phyloP scores from a whole-genome alignment of 2,797 vertebrate species.

The Pangasius sanitwongsei region DNA sequence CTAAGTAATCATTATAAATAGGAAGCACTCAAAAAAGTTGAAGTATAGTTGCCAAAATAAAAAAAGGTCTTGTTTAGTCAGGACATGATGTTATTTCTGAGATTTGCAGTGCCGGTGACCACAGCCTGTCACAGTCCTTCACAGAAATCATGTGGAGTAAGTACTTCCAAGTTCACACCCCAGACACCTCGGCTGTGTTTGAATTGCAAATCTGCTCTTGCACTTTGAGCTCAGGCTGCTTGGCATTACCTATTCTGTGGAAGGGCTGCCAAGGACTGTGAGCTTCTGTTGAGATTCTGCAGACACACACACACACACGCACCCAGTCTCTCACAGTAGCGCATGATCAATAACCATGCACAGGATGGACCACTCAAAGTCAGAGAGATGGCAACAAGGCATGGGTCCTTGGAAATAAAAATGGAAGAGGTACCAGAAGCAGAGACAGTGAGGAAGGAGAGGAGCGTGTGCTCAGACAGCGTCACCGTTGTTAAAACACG shows the following conservation, averaged over 20 bases:
- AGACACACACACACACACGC: conserved; percentile 1
- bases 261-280: conserved; percentile 75
- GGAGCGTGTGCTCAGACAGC: conserved; percentile 24
- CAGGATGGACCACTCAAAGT: conserved; percentile 45
- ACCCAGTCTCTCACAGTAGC: conserved; percentile 10
- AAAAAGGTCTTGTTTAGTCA: conserved; percentile 29
- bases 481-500: conserved; percentile 19
- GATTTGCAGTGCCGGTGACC: conserved; percentile 48
- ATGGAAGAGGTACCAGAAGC: conserved; percentile 1
- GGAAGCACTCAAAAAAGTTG: not conserved
- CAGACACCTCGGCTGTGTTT: conserved; percentile 73
- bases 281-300: conserved; percentile 68
- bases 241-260: conserved; percentile 80
- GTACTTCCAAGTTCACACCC: conserved; percentile 69
- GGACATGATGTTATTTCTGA: conserved; percentile 35
- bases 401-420: conserved; percentile 29
- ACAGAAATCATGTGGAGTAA: conserved; percentile 65
- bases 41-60: not conserved
- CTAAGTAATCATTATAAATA: not conserved
- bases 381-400: conserved; percentile 26
- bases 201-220: conserved; percentile 80
- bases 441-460: not conserved
- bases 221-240: conserved; percentile 67
- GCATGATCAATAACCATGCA: conserved; percentile 41
- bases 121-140: conserved; percentile 63